Evolutionary conservation across 2,797 vertebrate species (phyloP), one percentile per base, ranked within the genome.

Genomic region (Adelosebastes latens): DNA sequence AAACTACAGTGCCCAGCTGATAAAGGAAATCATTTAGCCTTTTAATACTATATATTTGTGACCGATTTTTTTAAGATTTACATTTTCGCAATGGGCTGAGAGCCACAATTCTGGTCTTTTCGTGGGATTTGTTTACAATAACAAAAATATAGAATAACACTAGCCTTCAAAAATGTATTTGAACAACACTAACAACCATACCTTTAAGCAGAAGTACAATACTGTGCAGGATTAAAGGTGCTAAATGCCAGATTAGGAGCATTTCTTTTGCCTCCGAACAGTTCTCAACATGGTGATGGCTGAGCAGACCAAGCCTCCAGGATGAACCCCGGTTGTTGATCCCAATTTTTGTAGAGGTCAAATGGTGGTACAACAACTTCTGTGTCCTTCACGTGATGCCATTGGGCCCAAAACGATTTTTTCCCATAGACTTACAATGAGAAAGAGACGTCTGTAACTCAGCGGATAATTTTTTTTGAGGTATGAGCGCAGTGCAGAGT

Each of bases 391-490:
- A 42, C 39, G 39, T 42, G 39, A 42, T 42, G 39, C 39, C 39
- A 42, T 42, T 42, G 39, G 25, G 25, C 25, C 25, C 25, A 27
- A 27, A 27, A 27, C 4, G 3, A 27, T 3, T 27, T 27, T 27
- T 27, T 27, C 25, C 25, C 25, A 27, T 27, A 27, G 25, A 27
- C 25, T 27, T 27, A 27, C 25, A 27, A 27, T 27, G 25, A 3
- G 25, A 27, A 27, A 42, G 0, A 16, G 5, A 42, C 39, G 39
- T 42, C 39, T 42, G 39, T 42, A 42, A 42, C 39, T 42, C 39
- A 0, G 39, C 14, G 39, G 39, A 42, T 16, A 0, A 14, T 8
- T 36, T 39, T 16, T 42, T 42, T 42, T 16, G 6, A 42, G 39
- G 6, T 42, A 42, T 16, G 39, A 42, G 14, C 4, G 20, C 49